A percentile compares a stretch with the other conserved stretches of the same genome.
phyloP scores from a whole-genome alignment of 2,888 invertebrate species.

The Dryococelus australis region DNA sequence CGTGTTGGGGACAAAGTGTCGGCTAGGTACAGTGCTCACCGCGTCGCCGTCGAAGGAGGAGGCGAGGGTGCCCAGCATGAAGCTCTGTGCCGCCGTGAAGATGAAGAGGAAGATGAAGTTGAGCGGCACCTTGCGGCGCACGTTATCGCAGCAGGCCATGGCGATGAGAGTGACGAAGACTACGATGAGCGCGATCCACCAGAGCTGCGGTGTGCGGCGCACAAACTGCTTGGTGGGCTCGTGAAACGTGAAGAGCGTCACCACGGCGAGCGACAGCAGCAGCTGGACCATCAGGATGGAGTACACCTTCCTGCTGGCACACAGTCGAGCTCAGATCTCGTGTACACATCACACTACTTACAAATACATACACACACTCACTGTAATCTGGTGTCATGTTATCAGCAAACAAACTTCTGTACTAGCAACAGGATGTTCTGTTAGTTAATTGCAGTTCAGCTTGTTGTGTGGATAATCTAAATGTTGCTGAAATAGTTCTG shows the following conservation, averaged over 20 bases:
- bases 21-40: slow-evolving; percentile 59
- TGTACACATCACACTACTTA: no score
- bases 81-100: slow-evolving; percentile 84
- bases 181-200: slow-evolving; percentile 72
- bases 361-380: no score
- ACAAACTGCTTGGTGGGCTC: slow-evolving; percentile 69
- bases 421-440: no score
- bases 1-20: no score
- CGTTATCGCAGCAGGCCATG: slow-evolving; percentile 85
- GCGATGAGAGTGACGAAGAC: slow-evolving; percentile 80
- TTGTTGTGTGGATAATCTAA: no score
- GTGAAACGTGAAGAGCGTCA: slow-evolving; percentile 78
- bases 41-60: slow-evolving; percentile 70
- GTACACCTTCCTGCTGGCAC: slow-evolving; percentile 76
- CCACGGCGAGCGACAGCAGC: slow-evolving; percentile 77
- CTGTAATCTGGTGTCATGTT: no score
- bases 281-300: slow-evolving; percentile 85
- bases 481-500: no score
- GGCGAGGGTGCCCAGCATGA: slow-evolving; percentile 78
- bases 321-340: no score
- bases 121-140: slow-evolving; percentile 82
- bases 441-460: no score
- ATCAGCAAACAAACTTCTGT: no score
- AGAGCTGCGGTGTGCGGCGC: slow-evolving; percentile 63
- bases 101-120: slow-evolving; percentile 90